A percentile compares a stretch with the other conserved stretches of the same genome.
These are phyloP conservation scores for Actenoides hombroni DNA, from an alignment of 2,113 vertebrate species.

Conservation along the genomic window DNA sequence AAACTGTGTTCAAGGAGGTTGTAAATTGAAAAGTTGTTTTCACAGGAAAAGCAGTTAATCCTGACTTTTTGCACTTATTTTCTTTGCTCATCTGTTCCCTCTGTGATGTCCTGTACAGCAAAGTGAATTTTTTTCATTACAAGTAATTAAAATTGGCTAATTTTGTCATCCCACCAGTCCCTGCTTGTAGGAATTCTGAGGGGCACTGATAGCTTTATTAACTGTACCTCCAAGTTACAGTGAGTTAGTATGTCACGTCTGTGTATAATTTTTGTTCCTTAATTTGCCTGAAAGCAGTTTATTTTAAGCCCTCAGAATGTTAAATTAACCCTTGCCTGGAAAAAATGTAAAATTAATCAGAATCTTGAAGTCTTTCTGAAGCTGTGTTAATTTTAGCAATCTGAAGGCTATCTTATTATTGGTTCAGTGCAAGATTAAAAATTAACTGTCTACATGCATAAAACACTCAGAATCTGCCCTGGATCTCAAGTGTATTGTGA, in stretches of 20 bases:
- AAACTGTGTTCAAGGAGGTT: not conserved
- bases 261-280: not conserved
- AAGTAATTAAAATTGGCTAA: not conserved
- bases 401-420: not conserved
- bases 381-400: not conserved
- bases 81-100: accelerated
- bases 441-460: not conserved
- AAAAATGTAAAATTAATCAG: not conserved
- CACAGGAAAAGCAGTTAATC: not conserved
- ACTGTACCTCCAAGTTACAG: not conserved
- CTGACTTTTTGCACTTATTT: not conserved
- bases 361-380: not conserved
- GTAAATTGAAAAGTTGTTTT: not conserved
- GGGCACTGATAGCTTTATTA: not conserved
- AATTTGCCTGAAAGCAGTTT: not conserved
- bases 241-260: accelerated
- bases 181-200: not conserved
- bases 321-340: not conserved
- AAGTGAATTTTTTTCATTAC: not conserved
- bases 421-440: not conserved
- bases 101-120: not conserved
- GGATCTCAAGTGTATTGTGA: not conserved
- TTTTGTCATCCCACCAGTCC: not conserved
- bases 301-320: not conserved
- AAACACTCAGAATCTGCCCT: not conserved